Evolutionary conservation across 2,113 vertebrate genomes (phyloP).

Genomic region (Zosterops japonicus): DNA sequence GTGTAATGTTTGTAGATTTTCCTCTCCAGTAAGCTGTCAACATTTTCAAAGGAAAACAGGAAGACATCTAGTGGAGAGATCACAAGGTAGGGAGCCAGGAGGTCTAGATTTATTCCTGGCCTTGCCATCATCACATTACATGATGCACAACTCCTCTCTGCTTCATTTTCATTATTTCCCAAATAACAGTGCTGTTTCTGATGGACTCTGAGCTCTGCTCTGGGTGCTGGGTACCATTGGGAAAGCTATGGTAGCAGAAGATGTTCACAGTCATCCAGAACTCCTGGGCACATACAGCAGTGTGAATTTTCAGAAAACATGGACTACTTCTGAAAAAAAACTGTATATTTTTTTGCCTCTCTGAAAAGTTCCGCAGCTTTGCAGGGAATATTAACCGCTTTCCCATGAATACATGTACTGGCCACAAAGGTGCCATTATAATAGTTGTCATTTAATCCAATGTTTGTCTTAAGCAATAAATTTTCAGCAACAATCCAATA

Average conservation of each 20-base stretch:
- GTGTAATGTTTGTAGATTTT: slow-evolving; percentile 72
- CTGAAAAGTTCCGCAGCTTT: slow-evolving; percentile 20
- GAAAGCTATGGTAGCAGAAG: neutral
- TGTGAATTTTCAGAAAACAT: neutral
- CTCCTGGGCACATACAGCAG: neutral
- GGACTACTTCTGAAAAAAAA: neutral
- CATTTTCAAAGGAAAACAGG: slow-evolving; percentile 67
- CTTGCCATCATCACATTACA: neutral
- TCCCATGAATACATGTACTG: neutral
- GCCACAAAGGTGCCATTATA: slow-evolving; percentile 33
- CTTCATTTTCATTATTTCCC: neutral
- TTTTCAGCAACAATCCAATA: slow-evolving; percentile 37
- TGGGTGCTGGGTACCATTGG: neutral
- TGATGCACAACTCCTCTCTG: neutral
- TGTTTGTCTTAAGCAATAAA: slow-evolving; percentile 54
- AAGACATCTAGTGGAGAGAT: neutral
- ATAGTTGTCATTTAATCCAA: slow-evolving; percentile 35
- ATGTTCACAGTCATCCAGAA: neutral
- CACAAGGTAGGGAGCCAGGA: slow-evolving; percentile 42
- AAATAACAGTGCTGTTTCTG: neutral
- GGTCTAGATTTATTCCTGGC: slow-evolving; percentile 19
- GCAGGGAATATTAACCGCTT: neutral
- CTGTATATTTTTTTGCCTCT: neutral
- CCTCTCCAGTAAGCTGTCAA: slow-evolving; percentile 65
- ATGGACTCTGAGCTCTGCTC: neutral